Conservation (phyloP, 2,888 invertebrate genomes). For the Lepetodrilus schrolli region DNA sequence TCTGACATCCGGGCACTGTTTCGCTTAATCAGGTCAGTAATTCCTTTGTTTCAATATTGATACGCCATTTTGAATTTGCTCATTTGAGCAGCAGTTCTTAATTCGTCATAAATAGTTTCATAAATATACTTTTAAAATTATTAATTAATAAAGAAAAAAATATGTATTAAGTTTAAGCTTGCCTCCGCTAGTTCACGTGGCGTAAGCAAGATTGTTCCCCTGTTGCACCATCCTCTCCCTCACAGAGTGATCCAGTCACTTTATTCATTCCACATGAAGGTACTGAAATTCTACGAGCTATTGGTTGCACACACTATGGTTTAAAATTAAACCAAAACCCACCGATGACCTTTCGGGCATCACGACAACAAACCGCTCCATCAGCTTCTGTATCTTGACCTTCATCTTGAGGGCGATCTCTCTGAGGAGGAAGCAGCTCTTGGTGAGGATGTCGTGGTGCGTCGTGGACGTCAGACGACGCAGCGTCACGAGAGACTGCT, state of each 20-base stretch:
- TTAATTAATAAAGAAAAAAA: no score
- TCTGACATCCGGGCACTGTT: no score
- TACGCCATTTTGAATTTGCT: no score
- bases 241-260: neutral
- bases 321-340: constrained; percentile 37
- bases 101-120: no score
- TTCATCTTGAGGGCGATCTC: constrained; percentile 67
- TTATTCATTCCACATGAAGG: neutral
- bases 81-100: no score
- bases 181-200: neutral
- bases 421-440: constrained; percentile 51
- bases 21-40: no score
- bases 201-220: neutral
- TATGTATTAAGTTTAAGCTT: no score
- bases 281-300: no score
- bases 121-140: no score
- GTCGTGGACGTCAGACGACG: constrained; percentile 54
- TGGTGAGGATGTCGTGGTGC: constrained; percentile 60
- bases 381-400: constrained; percentile 59
- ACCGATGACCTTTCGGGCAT: constrained; percentile 62
- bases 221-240: neutral
- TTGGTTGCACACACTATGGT: neutral
- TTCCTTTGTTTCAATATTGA: no score
- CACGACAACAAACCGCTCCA: constrained; percentile 58
- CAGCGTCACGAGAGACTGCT: constrained; percentile 53